These are phyloP conservation scores for Leptinotarsa lineolata DNA, from an alignment of 1,140 invertebrate species.

Conservation along the genomic window DNA sequence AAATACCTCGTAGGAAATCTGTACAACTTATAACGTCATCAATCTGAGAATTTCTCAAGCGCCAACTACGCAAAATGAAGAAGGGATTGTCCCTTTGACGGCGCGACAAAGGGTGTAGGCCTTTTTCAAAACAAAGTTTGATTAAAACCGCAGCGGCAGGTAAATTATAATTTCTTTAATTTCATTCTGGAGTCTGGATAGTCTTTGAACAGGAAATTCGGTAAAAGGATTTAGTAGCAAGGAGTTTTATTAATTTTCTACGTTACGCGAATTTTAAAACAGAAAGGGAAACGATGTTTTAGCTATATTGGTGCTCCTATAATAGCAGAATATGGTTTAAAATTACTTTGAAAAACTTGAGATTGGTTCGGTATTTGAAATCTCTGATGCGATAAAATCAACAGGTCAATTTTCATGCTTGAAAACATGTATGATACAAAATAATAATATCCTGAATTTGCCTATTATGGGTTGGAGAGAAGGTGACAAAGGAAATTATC, in stretches of 20 bases:
- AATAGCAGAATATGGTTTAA: no score
- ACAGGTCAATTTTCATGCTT: no score
- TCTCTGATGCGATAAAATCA: no score
- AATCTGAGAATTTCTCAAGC: neutral
- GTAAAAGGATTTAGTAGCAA: neutral
- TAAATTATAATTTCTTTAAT: slow-evolving; percentile 9
- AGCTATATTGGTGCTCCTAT: no score
- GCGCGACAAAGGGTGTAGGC: neutral
- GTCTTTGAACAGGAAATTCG: neutral
- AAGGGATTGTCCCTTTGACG: neutral
- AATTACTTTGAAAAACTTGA: no score
- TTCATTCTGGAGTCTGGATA: neutral
- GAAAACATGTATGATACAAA: no score
- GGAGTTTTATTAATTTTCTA: neutral
- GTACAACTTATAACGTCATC: neutral
- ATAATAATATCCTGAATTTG: no score
- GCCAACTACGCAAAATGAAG: neutral
- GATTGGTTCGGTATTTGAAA: no score
- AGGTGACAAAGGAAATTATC: no score
- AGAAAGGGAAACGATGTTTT: neutral
- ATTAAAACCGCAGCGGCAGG: slow-evolving; percentile 5
- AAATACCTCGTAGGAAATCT: no score
- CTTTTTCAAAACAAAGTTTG: neutral
- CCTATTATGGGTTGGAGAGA: no score
- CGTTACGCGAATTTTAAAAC: neutral